Conservation (phyloP, 2,113 vertebrate species). For the Hemichromis elongatus region DNA sequence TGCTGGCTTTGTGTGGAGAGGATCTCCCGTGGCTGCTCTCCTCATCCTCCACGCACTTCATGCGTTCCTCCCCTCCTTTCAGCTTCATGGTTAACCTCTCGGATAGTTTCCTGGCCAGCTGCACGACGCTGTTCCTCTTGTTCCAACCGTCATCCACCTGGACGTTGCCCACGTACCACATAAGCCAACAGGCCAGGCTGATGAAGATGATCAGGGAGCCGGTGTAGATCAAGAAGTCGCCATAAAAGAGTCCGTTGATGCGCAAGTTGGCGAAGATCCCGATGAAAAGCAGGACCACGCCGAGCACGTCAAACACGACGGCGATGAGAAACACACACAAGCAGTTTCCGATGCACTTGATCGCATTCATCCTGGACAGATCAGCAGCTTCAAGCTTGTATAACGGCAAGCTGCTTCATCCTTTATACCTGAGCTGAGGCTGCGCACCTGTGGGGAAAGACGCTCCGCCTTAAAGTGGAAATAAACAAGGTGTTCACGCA, state of each 20-base stretch:
- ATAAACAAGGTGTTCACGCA: background rate
- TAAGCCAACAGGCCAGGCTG: conserved; percentile 68
- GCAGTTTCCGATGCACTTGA: conserved; percentile 42
- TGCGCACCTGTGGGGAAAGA: conserved; percentile 14
- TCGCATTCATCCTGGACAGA: background rate
- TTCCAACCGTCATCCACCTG: background rate
- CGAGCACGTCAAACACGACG: conserved; percentile 42
- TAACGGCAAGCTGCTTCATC: conserved; percentile 36
- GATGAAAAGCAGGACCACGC: conserved; percentile 62
- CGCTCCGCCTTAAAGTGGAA: background rate
- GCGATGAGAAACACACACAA: conserved; percentile 43
- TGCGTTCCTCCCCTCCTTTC: background rate
- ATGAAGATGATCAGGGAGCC: conserved; percentile 66
- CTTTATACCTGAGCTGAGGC: background rate
- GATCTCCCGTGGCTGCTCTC: background rate
- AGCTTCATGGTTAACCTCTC: conserved; percentile 40
- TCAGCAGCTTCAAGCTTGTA: fast-evolving
- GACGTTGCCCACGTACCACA: conserved; percentile 75
- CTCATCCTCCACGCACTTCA: background rate
- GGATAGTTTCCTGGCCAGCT: conserved; percentile 58
- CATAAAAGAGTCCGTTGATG: conserved; percentile 54
- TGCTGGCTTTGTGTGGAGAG: background rate
- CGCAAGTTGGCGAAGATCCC: conserved; percentile 68
- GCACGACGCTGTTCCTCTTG: conserved; percentile 24
- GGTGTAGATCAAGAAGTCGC: conserved; percentile 74